phyloP scores from a whole-genome alignment of 2,888 invertebrate species.

The Muscina levida region DNA sequence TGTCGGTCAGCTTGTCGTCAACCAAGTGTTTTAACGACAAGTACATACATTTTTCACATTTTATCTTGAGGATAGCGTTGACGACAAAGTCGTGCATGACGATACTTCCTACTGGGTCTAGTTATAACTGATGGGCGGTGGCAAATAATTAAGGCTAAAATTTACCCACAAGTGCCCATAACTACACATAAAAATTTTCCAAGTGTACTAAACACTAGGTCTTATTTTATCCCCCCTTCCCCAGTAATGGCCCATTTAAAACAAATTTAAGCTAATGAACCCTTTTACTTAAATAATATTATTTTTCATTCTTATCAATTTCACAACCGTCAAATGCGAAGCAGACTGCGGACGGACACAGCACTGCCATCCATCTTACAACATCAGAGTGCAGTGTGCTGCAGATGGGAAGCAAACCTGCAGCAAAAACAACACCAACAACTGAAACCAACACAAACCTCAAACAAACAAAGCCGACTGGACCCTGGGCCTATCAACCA shows the following conservation, averaged over 20 bases:
- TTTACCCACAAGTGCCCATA: too few relatives aligned
- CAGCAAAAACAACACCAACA: conserved; percentile 23
- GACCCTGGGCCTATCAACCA: too few relatives aligned
- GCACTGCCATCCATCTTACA: too few relatives aligned
- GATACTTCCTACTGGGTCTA: too few relatives aligned
- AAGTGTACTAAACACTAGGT: not conserved
- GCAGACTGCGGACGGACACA: conserved; percentile 12
- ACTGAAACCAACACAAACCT: conserved; percentile 40
- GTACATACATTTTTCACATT: too few relatives aligned
- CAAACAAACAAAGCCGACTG: conserved; percentile 61
- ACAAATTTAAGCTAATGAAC: conserved; percentile 65
- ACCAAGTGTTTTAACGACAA: too few relatives aligned
- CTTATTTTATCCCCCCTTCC: not conserved
- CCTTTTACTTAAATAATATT: conserved; percentile 65
- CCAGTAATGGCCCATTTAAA: conserved; percentile 60
- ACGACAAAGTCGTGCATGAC: too few relatives aligned
- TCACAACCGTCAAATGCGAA: conserved; percentile 9
- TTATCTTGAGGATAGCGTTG: too few relatives aligned
- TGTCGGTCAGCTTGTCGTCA: too few relatives aligned
- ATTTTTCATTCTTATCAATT: conserved; percentile 60
- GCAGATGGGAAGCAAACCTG: conserved; percentile 31
- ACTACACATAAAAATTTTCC: conserved; percentile 12
- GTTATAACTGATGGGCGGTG: too few relatives aligned
- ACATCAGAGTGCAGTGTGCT: not conserved
- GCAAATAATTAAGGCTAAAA: too few relatives aligned